phyloP scores from a whole-genome alignment of 2,888 invertebrate species.

The Harpalus rufipes region DNA sequence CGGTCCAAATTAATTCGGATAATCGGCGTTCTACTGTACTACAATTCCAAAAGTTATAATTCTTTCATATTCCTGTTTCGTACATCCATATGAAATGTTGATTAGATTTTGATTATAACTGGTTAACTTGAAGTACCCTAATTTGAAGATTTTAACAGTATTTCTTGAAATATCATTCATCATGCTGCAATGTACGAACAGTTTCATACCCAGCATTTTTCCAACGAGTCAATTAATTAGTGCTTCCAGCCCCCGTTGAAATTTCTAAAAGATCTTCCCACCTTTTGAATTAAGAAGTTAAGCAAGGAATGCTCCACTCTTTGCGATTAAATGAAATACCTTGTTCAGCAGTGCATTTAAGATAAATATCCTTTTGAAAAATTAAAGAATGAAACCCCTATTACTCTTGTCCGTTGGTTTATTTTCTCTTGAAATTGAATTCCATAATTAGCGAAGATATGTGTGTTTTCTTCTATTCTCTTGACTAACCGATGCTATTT shows the following conservation, averaged over 20 bases:
- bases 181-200: too few relatives aligned
- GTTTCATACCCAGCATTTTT: too few relatives aligned
- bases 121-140: too few relatives aligned
- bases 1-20: too few relatives aligned
- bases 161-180: too few relatives aligned
- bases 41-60: too few relatives aligned
- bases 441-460: neutral
- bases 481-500: neutral
- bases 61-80: too few relatives aligned
- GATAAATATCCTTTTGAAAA: constrained; percentile 2
- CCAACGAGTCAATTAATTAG: neutral
- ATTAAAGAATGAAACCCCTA: neutral
- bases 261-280: neutral
- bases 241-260: neutral
- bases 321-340: neutral
- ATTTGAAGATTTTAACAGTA: too few relatives aligned
- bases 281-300: neutral
- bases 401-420: neutral
- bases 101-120: too few relatives aligned
- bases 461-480: neutral
- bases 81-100: too few relatives aligned
- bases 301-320: neutral
- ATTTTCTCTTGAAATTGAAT: neutral
- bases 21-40: too few relatives aligned
- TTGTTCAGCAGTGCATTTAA: constrained; percentile 2